phyloP scores from a whole-genome alignment of 92 coral and sea anemone genomes.

The Paramuricea clavata region DNA sequence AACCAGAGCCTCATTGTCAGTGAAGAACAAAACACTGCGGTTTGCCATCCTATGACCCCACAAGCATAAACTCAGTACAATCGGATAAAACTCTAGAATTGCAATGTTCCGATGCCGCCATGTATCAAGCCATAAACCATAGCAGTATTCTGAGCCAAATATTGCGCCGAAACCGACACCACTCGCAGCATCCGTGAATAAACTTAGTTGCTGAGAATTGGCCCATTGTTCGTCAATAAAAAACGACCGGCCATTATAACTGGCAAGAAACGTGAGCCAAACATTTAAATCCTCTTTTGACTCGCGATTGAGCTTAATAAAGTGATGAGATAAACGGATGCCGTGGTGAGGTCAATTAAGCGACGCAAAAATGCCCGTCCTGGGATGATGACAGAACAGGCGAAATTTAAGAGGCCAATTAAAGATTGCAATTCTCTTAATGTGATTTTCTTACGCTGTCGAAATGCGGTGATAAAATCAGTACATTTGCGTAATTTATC shows the following conservation, averaged over 20 bases:
- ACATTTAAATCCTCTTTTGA: conserved; percentile 42
- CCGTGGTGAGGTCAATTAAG: conserved; percentile 60
- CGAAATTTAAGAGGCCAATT: conserved; percentile 59
- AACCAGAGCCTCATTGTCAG: conserved; percentile 59
- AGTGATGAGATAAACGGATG: conserved; percentile 30
- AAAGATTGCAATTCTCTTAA: conserved; percentile 52
- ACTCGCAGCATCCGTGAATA: conserved; percentile 35
- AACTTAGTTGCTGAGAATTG: background rate
- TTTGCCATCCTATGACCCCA: conserved; percentile 1
- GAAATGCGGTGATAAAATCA: conserved; percentile 44
- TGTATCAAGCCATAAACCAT: conserved; percentile 50
- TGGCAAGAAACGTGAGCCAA: background rate
- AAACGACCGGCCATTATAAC: conserved; percentile 52
- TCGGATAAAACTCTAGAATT: background rate
- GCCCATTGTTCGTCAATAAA: conserved; percentile 31
- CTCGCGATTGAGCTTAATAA: conserved; percentile 48
- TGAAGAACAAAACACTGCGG: background rate
- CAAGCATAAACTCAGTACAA: background rate
- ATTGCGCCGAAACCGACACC: conserved; percentile 50
- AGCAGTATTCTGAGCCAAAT: conserved; percentile 58
- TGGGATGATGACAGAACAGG: conserved; percentile 59
- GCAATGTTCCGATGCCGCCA: conserved; percentile 12
- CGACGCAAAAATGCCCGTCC: conserved; percentile 64
- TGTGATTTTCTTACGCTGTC: conserved; percentile 55
- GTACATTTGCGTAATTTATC: conserved; percentile 62